These are phyloP conservation scores for Acomys russatus DNA, from an alignment of 2,797 vertebrate genomes.

Conservation along the genomic window DNA sequence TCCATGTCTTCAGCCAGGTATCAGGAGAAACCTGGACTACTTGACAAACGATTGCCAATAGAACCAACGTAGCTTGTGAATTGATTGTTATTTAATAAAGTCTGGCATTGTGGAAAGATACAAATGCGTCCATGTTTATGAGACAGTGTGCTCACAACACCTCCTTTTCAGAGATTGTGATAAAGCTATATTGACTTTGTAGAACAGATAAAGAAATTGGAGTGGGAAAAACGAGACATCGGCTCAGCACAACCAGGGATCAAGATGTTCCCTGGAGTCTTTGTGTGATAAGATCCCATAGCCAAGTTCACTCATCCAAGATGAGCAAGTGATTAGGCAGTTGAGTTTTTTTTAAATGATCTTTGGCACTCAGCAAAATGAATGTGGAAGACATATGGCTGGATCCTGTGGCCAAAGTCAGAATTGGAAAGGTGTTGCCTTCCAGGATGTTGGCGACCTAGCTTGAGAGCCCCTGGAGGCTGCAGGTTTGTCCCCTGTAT, in stretches of 20 bases:
- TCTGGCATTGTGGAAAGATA: background rate
- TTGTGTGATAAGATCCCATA: background rate
- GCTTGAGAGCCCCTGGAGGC: background rate
- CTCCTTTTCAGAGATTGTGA: background rate
- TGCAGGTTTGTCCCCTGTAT: background rate
- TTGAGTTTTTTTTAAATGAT: background rate
- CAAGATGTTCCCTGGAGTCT: background rate
- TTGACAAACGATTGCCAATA: background rate
- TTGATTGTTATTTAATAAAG: background rate
- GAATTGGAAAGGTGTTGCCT: background rate
- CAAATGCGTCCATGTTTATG: background rate
- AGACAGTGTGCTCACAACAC: background rate
- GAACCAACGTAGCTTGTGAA: background rate
- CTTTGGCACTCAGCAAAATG: background rate
- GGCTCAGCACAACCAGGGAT: background rate
- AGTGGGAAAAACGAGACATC: background rate
- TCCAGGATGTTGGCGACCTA: background rate
- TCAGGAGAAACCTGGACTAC: background rate
- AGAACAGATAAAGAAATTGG: conserved; percentile 28
- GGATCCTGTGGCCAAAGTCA: background rate
- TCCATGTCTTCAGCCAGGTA: background rate
- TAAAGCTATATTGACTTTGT: background rate
- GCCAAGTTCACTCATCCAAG: background rate
- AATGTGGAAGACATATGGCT: background rate
- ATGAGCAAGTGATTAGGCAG: background rate